Conservation (phyloP, 2,797 vertebrate species). For the Notamacropus eugenii region DNA sequence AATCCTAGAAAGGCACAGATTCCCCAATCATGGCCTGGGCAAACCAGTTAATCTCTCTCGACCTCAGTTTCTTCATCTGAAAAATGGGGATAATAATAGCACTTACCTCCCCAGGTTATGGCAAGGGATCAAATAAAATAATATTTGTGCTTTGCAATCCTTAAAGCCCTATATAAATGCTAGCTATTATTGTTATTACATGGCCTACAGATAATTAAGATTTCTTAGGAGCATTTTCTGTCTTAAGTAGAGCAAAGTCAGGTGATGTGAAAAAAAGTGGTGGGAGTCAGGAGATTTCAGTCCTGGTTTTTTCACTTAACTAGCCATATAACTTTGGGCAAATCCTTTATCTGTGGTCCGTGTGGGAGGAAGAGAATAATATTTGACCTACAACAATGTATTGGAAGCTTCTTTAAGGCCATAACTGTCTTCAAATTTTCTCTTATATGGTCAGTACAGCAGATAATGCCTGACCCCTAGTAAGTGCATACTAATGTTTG, state of each 20-base stretch:
- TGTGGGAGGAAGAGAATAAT: not conserved
- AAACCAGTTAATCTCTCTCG: not conserved
- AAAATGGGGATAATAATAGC: not conserved
- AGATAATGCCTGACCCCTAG: not conserved
- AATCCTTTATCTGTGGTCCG: not conserved
- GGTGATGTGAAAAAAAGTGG: not conserved
- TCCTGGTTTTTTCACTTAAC: not conserved
- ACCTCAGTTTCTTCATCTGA: not conserved
- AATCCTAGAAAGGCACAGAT: too few relatives aligned
- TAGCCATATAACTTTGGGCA: not conserved
- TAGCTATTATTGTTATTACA: not conserved
- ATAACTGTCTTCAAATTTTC: not conserved
- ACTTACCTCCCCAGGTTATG: not conserved
- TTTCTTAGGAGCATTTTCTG: not conserved
- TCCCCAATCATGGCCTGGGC: not conserved
- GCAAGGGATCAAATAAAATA: not conserved
- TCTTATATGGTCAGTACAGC: not conserved
- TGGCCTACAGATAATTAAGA: not conserved
- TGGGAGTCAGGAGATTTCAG: not conserved
- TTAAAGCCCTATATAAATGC: not conserved
- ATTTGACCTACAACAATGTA: not conserved
- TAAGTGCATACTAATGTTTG: not conserved
- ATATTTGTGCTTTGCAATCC: not conserved
- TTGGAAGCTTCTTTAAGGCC: not conserved
- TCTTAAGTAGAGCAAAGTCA: not conserved